Base-by-base conservation (phyloP, 2,113 vertebrate species). In the Seriola rivoliana region DNA sequence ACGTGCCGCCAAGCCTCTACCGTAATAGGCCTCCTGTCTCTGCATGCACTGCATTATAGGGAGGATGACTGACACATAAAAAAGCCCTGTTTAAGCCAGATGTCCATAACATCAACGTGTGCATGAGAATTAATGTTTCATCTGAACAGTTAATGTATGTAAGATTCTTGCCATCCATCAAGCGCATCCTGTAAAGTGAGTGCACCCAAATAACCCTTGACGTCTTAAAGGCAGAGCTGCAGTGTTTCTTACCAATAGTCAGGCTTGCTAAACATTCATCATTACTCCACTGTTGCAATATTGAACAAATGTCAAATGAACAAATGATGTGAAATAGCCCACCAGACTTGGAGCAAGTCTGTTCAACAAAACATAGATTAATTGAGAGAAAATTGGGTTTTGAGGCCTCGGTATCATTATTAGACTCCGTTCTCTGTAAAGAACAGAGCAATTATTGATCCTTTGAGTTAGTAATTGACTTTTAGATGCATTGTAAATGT, bases 381-480 rank as follows among this genome's bases (percentile, higher is more conserved):
- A 91, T 72, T 79, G 29, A 75, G 65, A 71, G 64, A 50, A 79
- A 82, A 88, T 78, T 74, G 48, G 62, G 74, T 89, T 89, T 85
- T 46, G 60, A 78, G 68, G 76, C 58, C 69, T 65, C 3, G 0
- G 62, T 81, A 65, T 84, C 64, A 77, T 84, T 80, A 89, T 74
- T 69, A 74, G 48, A 71, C 25, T 73, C 62, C 1, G 23, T 88
- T 77, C 19, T 64, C 70, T 79, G n/a, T 59, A 50, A 81, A 79
- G 66, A 82, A 69, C 63, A 62, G 52, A 70, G 71, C 54, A 75
- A 62, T 71, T 84, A 85, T 81, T 79, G 85, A 87, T 85, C 82
- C n/a, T 55, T 50, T 77, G 58, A 78, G 62, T 66, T 80, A n/a
- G 64, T 85, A 81, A 91, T 82, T 86, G 85, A 80, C 83, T 85